Evolutionary conservation across 2,113 vertebrate genomes (phyloP), one percentile per base, ranked within the genome.

Genomic region (Protobothrops flavoviridis): DNA sequence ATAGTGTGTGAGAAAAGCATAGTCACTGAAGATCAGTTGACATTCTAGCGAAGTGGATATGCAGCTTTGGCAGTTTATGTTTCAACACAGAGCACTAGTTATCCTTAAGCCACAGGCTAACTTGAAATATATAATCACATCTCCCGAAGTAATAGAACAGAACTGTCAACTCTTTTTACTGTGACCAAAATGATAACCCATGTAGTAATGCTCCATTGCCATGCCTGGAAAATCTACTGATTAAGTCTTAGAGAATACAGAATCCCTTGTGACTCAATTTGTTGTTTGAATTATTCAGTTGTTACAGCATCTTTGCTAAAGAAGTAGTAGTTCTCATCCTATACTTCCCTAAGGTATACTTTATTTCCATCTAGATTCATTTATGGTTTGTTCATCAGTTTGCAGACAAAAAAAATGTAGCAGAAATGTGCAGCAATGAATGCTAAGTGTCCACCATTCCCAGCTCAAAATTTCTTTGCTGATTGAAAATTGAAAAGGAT

Each of bases 351-450:
- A 85, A 89, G 93, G 87, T 69, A 52, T 81, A 90, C 50, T 95
- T 96, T 94, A 93, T 94, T 93, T 95, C 94, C 89, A 94, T 88
- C 94, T 88, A 56, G 26, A 92, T 94, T 87, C 87, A 39, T 39
- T 39, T 39, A 39, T 48, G 33, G 5, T 56, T 33, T 55, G 85
- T 81, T 93, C 69, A 39, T 74, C 69, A 39, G 33, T 87, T 24
- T 50, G 33, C 11, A 33, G 12, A 26, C 24, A 81, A 39, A 50
- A 21, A 21, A 59, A 33, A 20, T 90, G 29, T 39, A 81, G 43
- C 20, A 43, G 81, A 43, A 53, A 57, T 59, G 81, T 24, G 45
- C 7, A 61, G 4, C 85, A 74, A 23, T 61, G 15, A 39, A 81
- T 81, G 69, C 13, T 81, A 81, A 39, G n/a, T 8, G 5, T 20